These are phyloP conservation scores for Panagrolaimus sp. DNA, from an alignment of 1,140 invertebrate species.

Conservation along the genomic window DNA sequence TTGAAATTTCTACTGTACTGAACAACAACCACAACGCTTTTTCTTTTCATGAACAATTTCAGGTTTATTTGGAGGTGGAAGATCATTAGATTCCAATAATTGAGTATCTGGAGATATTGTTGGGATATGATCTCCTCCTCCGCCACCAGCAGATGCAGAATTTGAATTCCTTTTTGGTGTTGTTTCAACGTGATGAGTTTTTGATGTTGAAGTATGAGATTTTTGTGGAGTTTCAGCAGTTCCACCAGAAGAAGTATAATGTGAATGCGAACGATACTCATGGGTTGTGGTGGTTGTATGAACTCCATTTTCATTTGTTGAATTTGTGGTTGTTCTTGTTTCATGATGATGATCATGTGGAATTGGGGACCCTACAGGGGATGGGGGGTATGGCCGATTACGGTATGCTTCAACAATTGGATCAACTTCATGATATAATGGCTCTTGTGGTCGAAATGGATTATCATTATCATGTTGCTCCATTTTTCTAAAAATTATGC, in stretches of 20 bases:
- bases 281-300: constrained; percentile 27
- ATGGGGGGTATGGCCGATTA: constrained; percentile 46
- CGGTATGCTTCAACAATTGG: constrained; percentile 48
- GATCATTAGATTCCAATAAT: constrained; percentile 15
- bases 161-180: too few relatives aligned
- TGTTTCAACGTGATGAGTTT: too few relatives aligned
- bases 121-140: not conserved
- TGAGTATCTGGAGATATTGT: not conserved
- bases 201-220: too few relatives aligned
- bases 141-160: too few relatives aligned
- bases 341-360: constrained; percentile 28
- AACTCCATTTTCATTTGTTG: not conserved
- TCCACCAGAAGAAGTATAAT: not conserved
- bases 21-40: constrained; percentile 44
- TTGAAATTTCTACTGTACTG: constrained; percentile 19
- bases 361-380: constrained; percentile 43
- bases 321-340: constrained; percentile 13
- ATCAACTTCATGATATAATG: constrained; percentile 49
- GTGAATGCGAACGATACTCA: not conserved
- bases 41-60: constrained; percentile 44
- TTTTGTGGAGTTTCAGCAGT: too few relatives aligned
- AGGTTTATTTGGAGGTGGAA: constrained; percentile 40
- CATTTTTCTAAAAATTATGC: constrained; percentile 30
- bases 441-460: constrained; percentile 47
- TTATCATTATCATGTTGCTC: constrained; percentile 45